Conservation (phyloP, 1,140 invertebrate species). For the Drosophila tani region DNA sequence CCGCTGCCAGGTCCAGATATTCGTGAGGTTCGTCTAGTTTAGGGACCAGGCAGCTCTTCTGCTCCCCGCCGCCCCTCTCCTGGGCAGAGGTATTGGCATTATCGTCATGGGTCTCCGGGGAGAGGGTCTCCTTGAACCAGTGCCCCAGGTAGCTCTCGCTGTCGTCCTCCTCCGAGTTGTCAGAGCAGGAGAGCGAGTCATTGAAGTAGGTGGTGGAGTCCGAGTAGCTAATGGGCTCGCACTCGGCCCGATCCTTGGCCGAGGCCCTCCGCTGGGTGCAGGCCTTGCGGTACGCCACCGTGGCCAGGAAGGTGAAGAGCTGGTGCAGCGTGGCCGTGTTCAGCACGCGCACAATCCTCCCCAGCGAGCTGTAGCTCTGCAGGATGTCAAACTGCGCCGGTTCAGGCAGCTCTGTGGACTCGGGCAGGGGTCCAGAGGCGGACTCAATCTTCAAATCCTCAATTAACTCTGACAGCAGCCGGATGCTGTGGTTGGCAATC, state of each 20-base stretch:
- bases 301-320: constrained; percentile 93
- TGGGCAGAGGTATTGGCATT: constrained; percentile 85
- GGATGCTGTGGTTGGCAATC: constrained; percentile 90
- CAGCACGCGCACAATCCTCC: constrained; percentile 85
- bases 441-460: constrained; percentile 89
- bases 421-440: constrained; percentile 86
- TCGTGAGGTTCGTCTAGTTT: constrained; percentile 95
- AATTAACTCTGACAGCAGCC: constrained; percentile 88
- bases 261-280: constrained; percentile 91
- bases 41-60: constrained; percentile 88
- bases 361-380: constrained; percentile 86
- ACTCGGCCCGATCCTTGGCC: constrained; percentile 91
- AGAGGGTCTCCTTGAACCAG: constrained; percentile 96
- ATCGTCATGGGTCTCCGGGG: constrained; percentile 89
- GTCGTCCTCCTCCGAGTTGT: constrained; percentile 94
- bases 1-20: constrained; percentile 82
- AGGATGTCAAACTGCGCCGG: constrained; percentile 84
- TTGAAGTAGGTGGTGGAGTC: constrained; percentile 97
- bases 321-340: constrained; percentile 88
- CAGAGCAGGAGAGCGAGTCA: constrained; percentile 95
- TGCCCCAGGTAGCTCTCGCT: constrained; percentile 96
- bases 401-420: constrained; percentile 83
- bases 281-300: constrained; percentile 95
- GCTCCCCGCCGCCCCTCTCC: constrained; percentile 84
- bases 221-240: constrained; percentile 92